Evolutionary conservation across 2,888 invertebrate genomes (phyloP), one percentile per base, ranked within the genome.

Genomic region (Leucophenga maculata): DNA sequence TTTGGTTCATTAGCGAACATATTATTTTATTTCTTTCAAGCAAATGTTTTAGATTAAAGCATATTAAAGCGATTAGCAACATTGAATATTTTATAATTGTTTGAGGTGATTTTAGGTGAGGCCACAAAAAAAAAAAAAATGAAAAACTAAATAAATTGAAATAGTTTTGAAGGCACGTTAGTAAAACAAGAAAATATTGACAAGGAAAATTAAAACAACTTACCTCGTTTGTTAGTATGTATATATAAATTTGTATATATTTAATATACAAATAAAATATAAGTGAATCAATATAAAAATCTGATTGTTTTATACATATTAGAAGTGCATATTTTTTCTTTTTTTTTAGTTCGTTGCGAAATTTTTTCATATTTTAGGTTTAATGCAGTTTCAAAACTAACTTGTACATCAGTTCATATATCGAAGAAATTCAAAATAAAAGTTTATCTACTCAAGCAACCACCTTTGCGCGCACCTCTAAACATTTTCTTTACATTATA

Each of bases 81-180:
- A 39, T 39, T 39, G 39, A 39, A 39, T 39, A 39, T 11, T 8
- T 11, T 8, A 39, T 39, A 39, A 6, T 39, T 39, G 39, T 6
- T 39, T 6, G 39, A 39, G 11, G 4, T 26, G 39, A 39, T 39
- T 39, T 39, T 39, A 11, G 4, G 26, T 26, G 26, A 39, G 39
- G 39, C 39, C 3, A 11, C 1, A 39, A 39, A 6, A 8, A 39
- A 39, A 11, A 8, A 39, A 39, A 39, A 39, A 39, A 39, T 11
- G 8, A 3, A 39, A 39, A 39, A 39, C 3, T 11, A 39, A 39
- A 39, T 11, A 39, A 39, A 39, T 57, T 20, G n/a, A 46, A 59
- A 50, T 14, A 55, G 26, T 50, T 67, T 59, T 46, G 59, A 44
- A 67, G 57, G 48, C 59, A 59, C 62, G 18, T 48, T 60, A 60